phyloP scores from a whole-genome alignment of 2,797 vertebrate genomes.

The Karalla daura region DNA sequence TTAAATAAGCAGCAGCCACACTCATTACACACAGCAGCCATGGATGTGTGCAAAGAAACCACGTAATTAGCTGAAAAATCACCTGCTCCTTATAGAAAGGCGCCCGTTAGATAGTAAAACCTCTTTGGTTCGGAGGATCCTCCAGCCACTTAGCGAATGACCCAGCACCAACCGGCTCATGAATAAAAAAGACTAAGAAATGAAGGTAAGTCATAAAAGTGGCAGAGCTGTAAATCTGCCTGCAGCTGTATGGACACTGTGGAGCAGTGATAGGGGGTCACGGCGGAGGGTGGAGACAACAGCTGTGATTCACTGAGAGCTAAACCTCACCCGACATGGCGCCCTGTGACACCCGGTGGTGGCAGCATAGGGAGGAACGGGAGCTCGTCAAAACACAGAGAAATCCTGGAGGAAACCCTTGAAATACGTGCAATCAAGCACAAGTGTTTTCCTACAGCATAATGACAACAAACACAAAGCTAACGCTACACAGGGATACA shows the following conservation, averaged over 20 bases:
- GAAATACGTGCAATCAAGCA: background rate
- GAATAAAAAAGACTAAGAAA: too few species aligned
- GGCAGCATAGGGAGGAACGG: background rate
- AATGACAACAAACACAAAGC: background rate
- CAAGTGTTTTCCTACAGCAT: background rate
- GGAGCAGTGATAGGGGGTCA: background rate
- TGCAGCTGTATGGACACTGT: background rate
- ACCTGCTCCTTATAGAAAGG: too few species aligned
- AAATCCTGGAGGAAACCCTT: background rate
- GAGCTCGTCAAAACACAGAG: background rate
- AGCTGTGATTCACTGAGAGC: background rate
- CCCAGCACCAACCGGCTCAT: background rate
- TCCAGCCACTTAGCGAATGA: background rate
- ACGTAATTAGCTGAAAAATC: background rate
- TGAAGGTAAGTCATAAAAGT: constrained; percentile 5
- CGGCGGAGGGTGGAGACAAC: background rate
- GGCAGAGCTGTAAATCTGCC: constrained; percentile 9
- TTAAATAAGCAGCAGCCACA: too few species aligned
- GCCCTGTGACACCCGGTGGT: background rate
- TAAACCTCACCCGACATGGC: background rate
- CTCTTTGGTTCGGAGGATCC: background rate
- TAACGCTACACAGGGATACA: background rate
- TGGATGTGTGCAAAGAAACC: too few species aligned
- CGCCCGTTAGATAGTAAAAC: too few species aligned
- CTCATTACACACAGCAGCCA: too few species aligned